Conservation (phyloP, 2,797 vertebrate genomes). For the Eulemur albifrons region DNA sequence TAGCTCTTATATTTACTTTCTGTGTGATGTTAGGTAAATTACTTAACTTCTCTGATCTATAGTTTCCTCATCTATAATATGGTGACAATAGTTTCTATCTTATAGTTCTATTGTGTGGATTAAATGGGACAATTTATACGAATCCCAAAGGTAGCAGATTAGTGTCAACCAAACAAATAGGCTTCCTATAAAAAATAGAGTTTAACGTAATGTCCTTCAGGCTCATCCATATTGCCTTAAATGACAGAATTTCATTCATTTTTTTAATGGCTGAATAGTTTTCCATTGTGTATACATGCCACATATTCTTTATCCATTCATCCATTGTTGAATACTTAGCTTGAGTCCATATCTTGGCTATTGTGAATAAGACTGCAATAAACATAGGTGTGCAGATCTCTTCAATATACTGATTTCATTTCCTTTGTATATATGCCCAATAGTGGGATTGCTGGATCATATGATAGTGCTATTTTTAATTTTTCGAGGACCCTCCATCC, state of each 20-base stretch:
- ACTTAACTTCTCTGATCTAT: not conserved
- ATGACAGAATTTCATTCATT: not conserved
- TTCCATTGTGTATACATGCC: not conserved
- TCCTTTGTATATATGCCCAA: not conserved
- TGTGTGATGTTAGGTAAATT: not conserved
- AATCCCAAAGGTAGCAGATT: not conserved
- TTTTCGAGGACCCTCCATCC: not conserved
- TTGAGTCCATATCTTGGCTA: not conserved
- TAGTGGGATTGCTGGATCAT: not conserved
- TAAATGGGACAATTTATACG: not conserved
- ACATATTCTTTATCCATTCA: not conserved
- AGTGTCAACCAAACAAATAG: not conserved
- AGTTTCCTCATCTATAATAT: not conserved
- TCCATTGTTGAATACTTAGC: not conserved
- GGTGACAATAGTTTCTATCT: not conserved
- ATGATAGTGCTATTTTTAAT: not conserved
- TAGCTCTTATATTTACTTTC: not conserved
- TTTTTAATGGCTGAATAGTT: not conserved
- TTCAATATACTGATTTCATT: not conserved
- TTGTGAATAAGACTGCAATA: not conserved
- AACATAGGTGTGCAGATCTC: not conserved
- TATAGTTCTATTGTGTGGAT: not conserved
- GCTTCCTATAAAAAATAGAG: not conserved
- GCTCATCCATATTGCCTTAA: not conserved
- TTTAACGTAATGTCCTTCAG: not conserved